These are phyloP conservation scores for Dryobates pubescens DNA, from an alignment of 2,797 vertebrate species.

Conservation along the genomic window DNA sequence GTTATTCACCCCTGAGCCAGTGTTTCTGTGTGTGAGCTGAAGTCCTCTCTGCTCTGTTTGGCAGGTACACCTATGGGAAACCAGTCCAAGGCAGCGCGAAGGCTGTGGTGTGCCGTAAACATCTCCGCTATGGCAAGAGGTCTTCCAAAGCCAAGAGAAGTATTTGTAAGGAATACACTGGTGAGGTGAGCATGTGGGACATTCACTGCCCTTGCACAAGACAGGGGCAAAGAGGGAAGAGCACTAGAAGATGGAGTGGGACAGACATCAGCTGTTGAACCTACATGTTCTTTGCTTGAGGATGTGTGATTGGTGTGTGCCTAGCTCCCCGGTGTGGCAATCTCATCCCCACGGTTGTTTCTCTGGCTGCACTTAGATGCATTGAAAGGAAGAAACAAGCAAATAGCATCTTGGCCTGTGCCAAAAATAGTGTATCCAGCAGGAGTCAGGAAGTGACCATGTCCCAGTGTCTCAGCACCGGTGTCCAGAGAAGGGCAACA, in stretches of 20 bases:
- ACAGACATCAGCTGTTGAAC: background rate
- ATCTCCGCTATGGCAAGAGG: background rate
- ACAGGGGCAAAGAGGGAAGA: background rate
- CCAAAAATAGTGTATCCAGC: no score
- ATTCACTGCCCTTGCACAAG: background rate
- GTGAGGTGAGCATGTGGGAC: background rate
- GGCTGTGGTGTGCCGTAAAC: slow-evolving; percentile 39
- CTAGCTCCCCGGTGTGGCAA: background rate
- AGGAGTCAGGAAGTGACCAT: no score
- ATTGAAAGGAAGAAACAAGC: background rate
- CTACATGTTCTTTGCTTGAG: background rate
- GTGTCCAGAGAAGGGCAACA: no score
- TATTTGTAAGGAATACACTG: slow-evolving; percentile 40
- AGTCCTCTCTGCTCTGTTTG: background rate
- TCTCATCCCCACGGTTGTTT: background rate
- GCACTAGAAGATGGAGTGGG: background rate
- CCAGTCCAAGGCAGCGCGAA: slow-evolving; percentile 30
- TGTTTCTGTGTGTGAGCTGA: background rate
- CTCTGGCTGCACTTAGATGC: background rate
- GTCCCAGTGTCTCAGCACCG: no score
- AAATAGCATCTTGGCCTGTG: background rate
- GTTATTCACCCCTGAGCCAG: background rate
- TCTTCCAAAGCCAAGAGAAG: slow-evolving; percentile 28
- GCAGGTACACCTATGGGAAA: slow-evolving; percentile 61
- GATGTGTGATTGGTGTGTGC: background rate